phyloP scores from a whole-genome alignment of 2,888 invertebrate genomes.

The Chorisops tibialis region DNA sequence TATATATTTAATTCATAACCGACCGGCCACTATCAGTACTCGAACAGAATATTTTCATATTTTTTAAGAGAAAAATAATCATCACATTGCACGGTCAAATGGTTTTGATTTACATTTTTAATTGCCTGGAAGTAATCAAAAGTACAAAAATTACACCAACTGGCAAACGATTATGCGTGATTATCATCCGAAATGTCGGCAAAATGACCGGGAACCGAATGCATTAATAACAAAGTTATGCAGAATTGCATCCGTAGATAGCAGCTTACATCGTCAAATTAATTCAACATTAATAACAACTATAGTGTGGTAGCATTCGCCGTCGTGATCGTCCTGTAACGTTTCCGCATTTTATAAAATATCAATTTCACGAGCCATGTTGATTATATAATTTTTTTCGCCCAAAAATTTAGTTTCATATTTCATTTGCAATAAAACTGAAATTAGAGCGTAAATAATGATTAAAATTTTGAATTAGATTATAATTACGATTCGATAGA shows the following conservation, averaged over 20 bases:
- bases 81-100: conserved; percentile 18
- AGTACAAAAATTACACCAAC: conserved; percentile 28
- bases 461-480: no score
- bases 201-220: not conserved
- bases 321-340: no score
- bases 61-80: conserved; percentile 4
- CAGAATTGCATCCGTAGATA: conserved; percentile 5
- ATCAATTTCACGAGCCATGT: no score
- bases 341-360: no score
- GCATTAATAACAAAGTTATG: conserved; percentile 22
- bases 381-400: no score
- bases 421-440: no score
- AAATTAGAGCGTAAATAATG: no score
- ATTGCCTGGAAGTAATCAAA: conserved; percentile 35
- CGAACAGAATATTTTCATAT: not conserved
- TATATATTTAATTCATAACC: not conserved
- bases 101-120: conserved; percentile 36
- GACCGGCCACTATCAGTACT: not conserved
- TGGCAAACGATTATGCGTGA: conserved; percentile 17
- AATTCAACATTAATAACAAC: conserved; percentile 22
- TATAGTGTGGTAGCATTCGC: not conserved
- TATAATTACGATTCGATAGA: no score
- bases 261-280: conserved; percentile 17
- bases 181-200: conserved; percentile 19
- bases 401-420: no score